Evolutionary conservation across 2,113 vertebrate species (phyloP), one percentile per base, ranked within the genome.

Genomic region (Thomomys bottae): DNA sequence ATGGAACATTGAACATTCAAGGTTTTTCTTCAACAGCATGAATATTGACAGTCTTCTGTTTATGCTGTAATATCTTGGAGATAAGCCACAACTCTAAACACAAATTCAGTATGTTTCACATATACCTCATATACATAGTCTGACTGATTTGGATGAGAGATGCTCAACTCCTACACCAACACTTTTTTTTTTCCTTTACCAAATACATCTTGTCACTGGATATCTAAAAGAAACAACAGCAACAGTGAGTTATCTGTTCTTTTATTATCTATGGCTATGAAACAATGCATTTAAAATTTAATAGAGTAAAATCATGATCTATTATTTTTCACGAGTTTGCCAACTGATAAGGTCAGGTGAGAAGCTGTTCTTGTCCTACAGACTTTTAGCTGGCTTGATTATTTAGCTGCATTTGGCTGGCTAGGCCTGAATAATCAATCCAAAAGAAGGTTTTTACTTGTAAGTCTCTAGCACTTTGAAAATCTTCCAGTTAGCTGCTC

Each of bases 221-320:
- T 63, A 24, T 38, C 72, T 67, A 45, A 87, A 87, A 24, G 82
- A 45, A 71, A 14, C 87, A 84, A 81, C 75, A 73, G 66, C 70
- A 84, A 17, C 21, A 84, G 42, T 82, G 42, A 49, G 23, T 94
- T n/a, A 45, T 9, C 40, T 64, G 40, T 4, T 78, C 9, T 82
- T 82, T 89, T 15, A 54, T 75, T 71, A 63, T 45, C 14, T 24
- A 59, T 75, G 87, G 42, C n/a, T 82, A 6, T 1, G 85, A 82
- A 92, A 63, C 26, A 59, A 75, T 79, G 63, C 24, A 89, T 40
- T 14, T 20, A 38, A 94, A 81, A 73, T 4, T 20, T 71, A 89
- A 32, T 34, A 26, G 15, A 57, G 84, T 90, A 40, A 80, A 93
- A 61, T 23, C 79, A 81, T 28, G 8, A 72, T 66, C 63, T 70